Evolutionary conservation across 2,113 vertebrate species (phyloP).

Genomic region (Syngnathoides biaculeatus): DNA sequence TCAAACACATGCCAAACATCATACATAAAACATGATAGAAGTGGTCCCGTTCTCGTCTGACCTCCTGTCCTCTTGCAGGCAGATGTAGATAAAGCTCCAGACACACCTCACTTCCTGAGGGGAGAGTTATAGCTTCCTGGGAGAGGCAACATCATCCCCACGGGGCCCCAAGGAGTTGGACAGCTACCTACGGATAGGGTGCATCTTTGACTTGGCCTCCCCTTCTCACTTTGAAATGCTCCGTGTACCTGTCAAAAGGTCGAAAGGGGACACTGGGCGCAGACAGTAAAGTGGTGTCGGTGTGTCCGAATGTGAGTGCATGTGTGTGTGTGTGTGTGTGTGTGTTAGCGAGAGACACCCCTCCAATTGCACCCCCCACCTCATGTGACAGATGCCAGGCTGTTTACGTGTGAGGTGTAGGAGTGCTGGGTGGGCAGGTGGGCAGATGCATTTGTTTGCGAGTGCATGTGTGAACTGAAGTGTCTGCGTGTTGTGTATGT

Average conservation of each 20-base stretch:
- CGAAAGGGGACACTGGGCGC: slow-evolving; percentile 55
- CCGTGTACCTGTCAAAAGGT: slow-evolving; percentile 75
- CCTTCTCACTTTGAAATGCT: slow-evolving; percentile 64
- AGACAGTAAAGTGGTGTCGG: slow-evolving; percentile 54
- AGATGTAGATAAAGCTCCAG: slow-evolving; percentile 67
- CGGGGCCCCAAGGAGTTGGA: slow-evolving; percentile 61
- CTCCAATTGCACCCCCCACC: background rate
- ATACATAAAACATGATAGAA: slow-evolving; percentile 74
- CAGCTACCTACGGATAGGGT: slow-evolving; percentile 71
- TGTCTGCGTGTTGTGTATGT: slow-evolving; percentile 23
- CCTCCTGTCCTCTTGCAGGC: slow-evolving; percentile 64
- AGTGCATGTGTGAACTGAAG: slow-evolving; percentile 37
- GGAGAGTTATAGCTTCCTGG: slow-evolving; percentile 70
- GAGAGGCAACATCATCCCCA: slow-evolving; percentile 60
- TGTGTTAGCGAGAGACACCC: slow-evolving; percentile 14
- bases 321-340: slow-evolving; percentile 31
- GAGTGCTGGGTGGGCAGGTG: slow-evolving; percentile 52
- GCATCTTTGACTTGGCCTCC: slow-evolving; percentile 68
- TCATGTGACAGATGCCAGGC: slow-evolving; percentile 68
- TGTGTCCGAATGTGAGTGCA: slow-evolving; percentile 39
- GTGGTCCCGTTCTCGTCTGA: slow-evolving; percentile 67
- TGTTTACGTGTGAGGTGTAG: slow-evolving; percentile 59
- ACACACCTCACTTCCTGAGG: slow-evolving; percentile 73
- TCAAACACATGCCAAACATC: slow-evolving; percentile 64
- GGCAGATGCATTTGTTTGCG: slow-evolving; percentile 39